phyloP scores from a whole-genome alignment of 2,797 vertebrate genomes.

The Remorina albescens region DNA sequence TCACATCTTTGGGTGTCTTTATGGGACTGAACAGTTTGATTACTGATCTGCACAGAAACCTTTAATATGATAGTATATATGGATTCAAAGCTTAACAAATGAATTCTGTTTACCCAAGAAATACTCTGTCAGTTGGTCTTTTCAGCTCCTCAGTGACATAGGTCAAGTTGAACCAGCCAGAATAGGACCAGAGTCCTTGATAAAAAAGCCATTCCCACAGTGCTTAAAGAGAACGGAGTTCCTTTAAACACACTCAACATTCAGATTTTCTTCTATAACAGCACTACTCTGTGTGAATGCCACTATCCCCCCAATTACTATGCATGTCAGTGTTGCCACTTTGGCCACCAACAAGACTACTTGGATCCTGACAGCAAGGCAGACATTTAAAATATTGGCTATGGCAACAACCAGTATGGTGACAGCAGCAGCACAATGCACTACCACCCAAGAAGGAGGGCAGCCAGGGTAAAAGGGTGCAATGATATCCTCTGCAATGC shows the following conservation, averaged over 20 bases:
- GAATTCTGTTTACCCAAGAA: too few species aligned
- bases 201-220: conserved; percentile 86
- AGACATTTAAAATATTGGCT: conserved; percentile 84
- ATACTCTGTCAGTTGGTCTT: too few species aligned
- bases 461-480: conserved; percentile 84
- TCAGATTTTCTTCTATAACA: conserved; percentile 73
- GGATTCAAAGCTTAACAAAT: neutral
- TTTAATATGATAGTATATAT: neutral
- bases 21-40: neutral
- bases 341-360: conserved; percentile 87
- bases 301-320: conserved; percentile 82
- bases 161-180: conserved; percentile 89
- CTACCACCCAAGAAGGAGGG: conserved; percentile 67
- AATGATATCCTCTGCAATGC: conserved; percentile 82
- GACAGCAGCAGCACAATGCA: conserved; percentile 77
- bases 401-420: conserved; percentile 81
- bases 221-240: conserved; percentile 67
- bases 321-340: conserved; percentile 81
- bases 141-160: conserved; percentile 87
- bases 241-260: conserved; percentile 81
- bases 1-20: neutral
- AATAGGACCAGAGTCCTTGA: conserved; percentile 89
- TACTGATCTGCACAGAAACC: neutral
- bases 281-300: conserved; percentile 63
- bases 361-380: conserved; percentile 80